Percentiles rank a stretch among this genome's conserved stretches.
Conservation (phyloP, 2,113 vertebrate genomes). For the Scopus umbretta region DNA sequence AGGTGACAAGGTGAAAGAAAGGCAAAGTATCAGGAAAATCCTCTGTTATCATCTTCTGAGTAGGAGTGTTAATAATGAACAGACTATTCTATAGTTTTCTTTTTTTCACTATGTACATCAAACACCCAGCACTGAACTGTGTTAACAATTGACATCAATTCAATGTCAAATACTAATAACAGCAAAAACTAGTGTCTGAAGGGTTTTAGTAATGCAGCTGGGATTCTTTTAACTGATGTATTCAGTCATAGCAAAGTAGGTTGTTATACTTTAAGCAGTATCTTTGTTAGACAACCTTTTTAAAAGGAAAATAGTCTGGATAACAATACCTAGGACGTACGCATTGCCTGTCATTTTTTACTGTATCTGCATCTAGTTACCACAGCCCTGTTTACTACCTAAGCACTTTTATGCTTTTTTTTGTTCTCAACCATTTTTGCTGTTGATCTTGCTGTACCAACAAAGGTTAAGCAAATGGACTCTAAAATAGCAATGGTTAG, state of each 20-base stretch:
- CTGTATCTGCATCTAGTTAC: background rate
- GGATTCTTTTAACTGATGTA: background rate
- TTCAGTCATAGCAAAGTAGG: background rate
- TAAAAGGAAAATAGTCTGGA: background rate
- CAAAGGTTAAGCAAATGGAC: background rate
- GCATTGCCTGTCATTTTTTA: background rate
- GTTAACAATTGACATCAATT: background rate
- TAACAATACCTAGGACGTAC: background rate
- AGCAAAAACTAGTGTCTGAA: background rate
- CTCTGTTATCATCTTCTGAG: background rate
- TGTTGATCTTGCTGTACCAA: background rate
- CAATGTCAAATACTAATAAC: background rate
- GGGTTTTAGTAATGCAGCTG: background rate
- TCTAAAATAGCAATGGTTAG: background rate
- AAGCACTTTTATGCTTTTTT: background rate
- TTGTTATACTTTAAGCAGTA: background rate
- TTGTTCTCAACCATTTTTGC: background rate
- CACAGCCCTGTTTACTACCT: background rate
- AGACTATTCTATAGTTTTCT: background rate
- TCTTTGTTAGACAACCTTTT: background rate
- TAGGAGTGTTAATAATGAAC: background rate
- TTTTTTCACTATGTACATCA: background rate
- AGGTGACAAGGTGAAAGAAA: conserved; percentile 23
- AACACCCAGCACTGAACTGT: background rate
- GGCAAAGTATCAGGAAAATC: background rate